These are phyloP conservation scores for Brachionus manjavacas DNA, from an alignment of 1,140 invertebrate species.

Conservation along the genomic window DNA sequence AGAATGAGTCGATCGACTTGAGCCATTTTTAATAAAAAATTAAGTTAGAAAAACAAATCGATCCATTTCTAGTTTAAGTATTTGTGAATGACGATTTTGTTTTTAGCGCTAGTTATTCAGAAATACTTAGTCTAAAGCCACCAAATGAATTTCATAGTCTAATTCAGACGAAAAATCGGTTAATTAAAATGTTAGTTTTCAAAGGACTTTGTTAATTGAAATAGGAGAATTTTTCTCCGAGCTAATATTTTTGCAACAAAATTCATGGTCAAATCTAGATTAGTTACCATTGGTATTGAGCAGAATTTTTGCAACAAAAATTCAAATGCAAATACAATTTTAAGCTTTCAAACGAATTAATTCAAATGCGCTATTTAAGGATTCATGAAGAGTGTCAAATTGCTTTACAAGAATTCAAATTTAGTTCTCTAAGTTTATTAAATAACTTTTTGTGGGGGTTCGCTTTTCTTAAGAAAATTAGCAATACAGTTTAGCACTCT, in stretches of 20 bases:
- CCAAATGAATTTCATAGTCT: conserved; percentile 32
- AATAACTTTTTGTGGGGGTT: neutral
- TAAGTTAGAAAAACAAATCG: conserved; percentile 39
- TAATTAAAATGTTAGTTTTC: conserved; percentile 2
- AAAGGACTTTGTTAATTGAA: conserved; percentile 6
- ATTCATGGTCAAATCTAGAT: neutral
- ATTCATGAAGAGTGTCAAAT: neutral
- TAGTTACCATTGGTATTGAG: neutral
- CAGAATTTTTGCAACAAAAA: neutral
- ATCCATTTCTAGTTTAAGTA: conserved; percentile 38
- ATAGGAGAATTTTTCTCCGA: neutral
- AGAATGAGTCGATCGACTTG: conserved; percentile 24
- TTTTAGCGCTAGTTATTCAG: neutral
- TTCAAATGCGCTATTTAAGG: neutral
- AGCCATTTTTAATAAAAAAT: conserved; percentile 37
- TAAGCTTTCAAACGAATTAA: neutral
- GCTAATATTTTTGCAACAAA: neutral
- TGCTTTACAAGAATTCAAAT: neutral
- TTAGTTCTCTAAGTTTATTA: neutral
- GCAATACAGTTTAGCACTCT: neutral
- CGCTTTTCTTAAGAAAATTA: neutral
- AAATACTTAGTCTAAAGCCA: conserved; percentile 15
- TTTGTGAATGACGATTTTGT: conserved; percentile 10
- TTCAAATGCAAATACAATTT: neutral
- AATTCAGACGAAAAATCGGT: conserved; percentile 21